A percentile compares a stretch with the other conserved stretches of the same genome.
phyloP scores from a whole-genome alignment of 1,140 invertebrate species.

The Drosophila rufa region DNA sequence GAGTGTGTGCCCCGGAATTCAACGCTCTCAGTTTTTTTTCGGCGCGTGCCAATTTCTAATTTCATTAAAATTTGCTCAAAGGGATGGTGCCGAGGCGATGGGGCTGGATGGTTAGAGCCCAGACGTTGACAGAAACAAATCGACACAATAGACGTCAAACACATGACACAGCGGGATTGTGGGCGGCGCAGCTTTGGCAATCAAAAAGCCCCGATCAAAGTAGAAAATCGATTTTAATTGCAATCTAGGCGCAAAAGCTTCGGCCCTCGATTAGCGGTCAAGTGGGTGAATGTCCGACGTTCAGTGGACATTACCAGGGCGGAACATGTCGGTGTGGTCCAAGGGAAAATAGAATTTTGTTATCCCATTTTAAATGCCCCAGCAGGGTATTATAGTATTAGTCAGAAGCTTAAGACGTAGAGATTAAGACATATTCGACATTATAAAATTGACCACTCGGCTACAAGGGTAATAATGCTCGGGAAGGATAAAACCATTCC shows the following conservation, averaged over 20 bases:
- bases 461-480: too few relatives aligned
- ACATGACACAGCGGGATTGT: constrained; percentile 15
- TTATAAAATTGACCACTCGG: too few relatives aligned
- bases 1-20: not conserved
- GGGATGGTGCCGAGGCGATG: constrained; percentile 14
- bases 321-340: constrained; percentile 1
- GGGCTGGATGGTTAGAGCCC: constrained; percentile 18
- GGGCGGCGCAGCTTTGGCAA: constrained; percentile 61
- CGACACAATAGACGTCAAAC: constrained; percentile 76
- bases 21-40: constrained; percentile 44
- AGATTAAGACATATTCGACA: too few relatives aligned
- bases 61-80: constrained; percentile 75
- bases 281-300: constrained; percentile 7
- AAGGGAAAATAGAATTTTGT: not conserved
- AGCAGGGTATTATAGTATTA: too few relatives aligned
- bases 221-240: constrained; percentile 81
- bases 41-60: constrained; percentile 73
- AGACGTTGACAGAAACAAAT: constrained; percentile 80
- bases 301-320: constrained; percentile 16
- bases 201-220: constrained; percentile 76
- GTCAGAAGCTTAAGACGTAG: too few relatives aligned
- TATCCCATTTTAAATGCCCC: not conserved
- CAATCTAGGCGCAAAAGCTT: constrained; percentile 60
- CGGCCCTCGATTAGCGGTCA: constrained; percentile 53
- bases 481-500: too few relatives aligned